Conservation (phyloP, 2,797 vertebrate species). For the Dryobates pubescens region DNA sequence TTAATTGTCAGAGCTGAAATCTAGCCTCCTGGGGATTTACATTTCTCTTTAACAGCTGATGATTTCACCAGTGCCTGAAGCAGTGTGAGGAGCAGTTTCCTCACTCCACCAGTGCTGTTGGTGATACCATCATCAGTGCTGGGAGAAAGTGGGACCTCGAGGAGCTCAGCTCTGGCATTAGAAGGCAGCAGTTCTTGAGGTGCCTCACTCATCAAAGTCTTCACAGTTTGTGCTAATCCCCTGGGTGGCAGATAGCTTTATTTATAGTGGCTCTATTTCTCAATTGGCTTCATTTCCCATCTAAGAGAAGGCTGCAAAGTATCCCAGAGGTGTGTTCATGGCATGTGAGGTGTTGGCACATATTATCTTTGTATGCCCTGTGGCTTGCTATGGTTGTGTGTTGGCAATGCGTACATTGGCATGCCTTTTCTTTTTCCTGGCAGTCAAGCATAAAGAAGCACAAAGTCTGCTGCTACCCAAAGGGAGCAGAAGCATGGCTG, state of each 20-base stretch:
- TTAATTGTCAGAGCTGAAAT: constrained; percentile 42
- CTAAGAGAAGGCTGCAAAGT: not conserved
- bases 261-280: not conserved
- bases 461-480: not conserved
- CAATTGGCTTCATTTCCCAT: not conserved
- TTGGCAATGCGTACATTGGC: fast-evolving
- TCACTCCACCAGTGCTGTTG: not conserved
- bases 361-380: not conserved
- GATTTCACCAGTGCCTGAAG: constrained; percentile 40
- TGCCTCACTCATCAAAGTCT: not conserved
- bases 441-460: not conserved
- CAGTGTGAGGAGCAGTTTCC: not conserved
- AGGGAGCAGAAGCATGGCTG: not conserved
- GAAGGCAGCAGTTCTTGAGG: not conserved
- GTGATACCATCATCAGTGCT: not conserved
- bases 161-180: not conserved
- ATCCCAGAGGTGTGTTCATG: not conserved
- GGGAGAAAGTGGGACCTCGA: not conserved
- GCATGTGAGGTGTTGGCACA: not conserved
- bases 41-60: constrained; percentile 37
- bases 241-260: not conserved
- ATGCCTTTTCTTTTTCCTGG: not conserved
- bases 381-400: not conserved
- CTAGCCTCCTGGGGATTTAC: constrained; percentile 5
- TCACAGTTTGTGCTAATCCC: not conserved